Evolutionary conservation across 2,888 invertebrate genomes (phyloP), one percentile per base, ranked within the genome.

Genomic region (Dryocosmus kuriphilus): DNA sequence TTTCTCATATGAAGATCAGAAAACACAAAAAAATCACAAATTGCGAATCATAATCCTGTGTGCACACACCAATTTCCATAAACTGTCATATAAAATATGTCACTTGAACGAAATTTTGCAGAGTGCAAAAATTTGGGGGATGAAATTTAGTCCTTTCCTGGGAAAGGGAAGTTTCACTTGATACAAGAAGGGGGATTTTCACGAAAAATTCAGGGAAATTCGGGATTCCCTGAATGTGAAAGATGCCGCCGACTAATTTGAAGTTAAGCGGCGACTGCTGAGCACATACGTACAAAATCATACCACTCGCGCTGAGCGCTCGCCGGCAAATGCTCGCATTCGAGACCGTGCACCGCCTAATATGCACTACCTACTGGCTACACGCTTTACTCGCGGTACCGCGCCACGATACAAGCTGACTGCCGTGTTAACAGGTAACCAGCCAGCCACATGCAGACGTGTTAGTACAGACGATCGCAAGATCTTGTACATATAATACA

Each of bases 291-390:
- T 55, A 62, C 65, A 67, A 60, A 60, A 30, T 75, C 63, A 38
- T 71, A 86, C 86, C 83, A 82, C 85, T 87, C 88, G 83, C 85
- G 84, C 85, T 85, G 87, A 88, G 85, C 87, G 88, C 86, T 89
- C 86, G 86, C 86, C 88, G 88, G 89, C 88, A 87, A 89, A 89
- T 89, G 89, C 86, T 87, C 85, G 84, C 78, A 81, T 83, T 83
- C 83, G 84, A 82, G 78, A 83, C 83, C 80, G 84, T 85, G 83
- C 85, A 82, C 86, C 82, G 84, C 87, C 89, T 89, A 89, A 88
- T 89, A 88, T 88, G 86, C 88, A 85, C 85, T 84, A 83, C 85
- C 81, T 65, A 63, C 63, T 63, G 63, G 80, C 82, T 79, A 80
- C 83, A 77, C 82, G 78, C 83, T 79, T 77, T 35, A 60, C 57